These are phyloP conservation scores for Heterotis niloticus DNA, from an alignment of 2,113 vertebrate species.

Conservation along the genomic window DNA sequence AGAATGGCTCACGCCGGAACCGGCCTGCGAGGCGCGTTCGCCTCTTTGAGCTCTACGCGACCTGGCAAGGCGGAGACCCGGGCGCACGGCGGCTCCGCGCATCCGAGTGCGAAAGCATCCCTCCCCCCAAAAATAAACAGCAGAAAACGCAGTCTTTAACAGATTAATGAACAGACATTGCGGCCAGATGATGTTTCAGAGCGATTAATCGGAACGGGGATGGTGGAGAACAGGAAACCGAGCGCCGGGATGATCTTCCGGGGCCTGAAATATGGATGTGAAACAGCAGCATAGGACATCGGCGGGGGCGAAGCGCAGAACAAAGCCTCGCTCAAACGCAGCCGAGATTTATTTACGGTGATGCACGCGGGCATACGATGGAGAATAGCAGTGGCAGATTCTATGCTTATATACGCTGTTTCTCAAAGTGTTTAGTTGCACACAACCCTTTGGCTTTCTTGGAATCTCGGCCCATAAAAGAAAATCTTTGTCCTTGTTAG, in stretches of 20 bases:
- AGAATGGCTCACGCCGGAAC: conserved; percentile 52
- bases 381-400: not conserved
- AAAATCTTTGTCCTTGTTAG: not conserved
- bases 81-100: conserved; percentile 40
- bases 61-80: conserved; percentile 38
- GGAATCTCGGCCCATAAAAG: too few species aligned
- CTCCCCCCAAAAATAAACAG: not conserved
- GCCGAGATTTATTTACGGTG: too few species aligned
- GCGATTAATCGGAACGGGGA: not conserved
- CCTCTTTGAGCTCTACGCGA: conserved; percentile 45
- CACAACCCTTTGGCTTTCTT: too few species aligned
- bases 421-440: not conserved
- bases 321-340: too few species aligned
- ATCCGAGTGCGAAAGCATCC: not conserved
- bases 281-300: too few species aligned
- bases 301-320: too few species aligned
- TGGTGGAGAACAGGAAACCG: too few species aligned
- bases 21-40: conserved; percentile 40
- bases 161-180: not conserved
- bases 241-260: not conserved
- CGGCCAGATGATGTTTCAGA: not conserved
- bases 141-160: not conserved
- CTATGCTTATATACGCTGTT: not conserved
- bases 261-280: too few species aligned
- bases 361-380: too few species aligned